Conservation (phyloP, 2,888 invertebrate genomes). For the Drymonia ruficornis region DNA sequence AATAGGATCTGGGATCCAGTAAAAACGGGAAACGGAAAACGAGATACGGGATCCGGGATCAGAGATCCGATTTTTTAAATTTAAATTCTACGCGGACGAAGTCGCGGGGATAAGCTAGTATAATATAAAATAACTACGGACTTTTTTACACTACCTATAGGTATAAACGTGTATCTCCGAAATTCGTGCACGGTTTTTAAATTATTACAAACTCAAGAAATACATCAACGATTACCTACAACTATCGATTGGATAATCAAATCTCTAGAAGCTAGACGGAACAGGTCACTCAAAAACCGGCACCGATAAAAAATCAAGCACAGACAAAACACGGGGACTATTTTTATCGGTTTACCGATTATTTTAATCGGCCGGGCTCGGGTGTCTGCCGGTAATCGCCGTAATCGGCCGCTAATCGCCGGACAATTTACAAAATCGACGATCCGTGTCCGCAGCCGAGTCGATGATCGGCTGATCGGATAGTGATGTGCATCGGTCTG, state of each 20-base stretch:
- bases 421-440: conserved; percentile 84
- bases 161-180: no score
- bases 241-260: background rate
- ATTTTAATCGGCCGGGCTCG: conserved; percentile 80
- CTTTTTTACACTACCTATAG: no score
- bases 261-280: conserved; percentile 34
- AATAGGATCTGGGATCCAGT: no score
- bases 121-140: no score
- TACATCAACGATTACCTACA: no score
- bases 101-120: no score
- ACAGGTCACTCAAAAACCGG: conserved; percentile 44
- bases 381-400: conserved; percentile 82
- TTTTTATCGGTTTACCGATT: conserved; percentile 68
- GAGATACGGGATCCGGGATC: no score
- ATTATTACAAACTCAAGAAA: no score
- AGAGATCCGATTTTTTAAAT: no score
- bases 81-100: no score
- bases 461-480: conserved; percentile 62
- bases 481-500: conserved; percentile 70
- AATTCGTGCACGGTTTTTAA: no score
- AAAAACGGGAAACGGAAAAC: no score
- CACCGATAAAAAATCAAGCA: conserved; percentile 62
- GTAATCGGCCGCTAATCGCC: conserved; percentile 84
- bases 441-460: conserved; percentile 80
- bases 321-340: conserved; percentile 57